phyloP scores from a whole-genome alignment of 92 coral and sea anemone species.

The Micromussa lordhowensis region DNA sequence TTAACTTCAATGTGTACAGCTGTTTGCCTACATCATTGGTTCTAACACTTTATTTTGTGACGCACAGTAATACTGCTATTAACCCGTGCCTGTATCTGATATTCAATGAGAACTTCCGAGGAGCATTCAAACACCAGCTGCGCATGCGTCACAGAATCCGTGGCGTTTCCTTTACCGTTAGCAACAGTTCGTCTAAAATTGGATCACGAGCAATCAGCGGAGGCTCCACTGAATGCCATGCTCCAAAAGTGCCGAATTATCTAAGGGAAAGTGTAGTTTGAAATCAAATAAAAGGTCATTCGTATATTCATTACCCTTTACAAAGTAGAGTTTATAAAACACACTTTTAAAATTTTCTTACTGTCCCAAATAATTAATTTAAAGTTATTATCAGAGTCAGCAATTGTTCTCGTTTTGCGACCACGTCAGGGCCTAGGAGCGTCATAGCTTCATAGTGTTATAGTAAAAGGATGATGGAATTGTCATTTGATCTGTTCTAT shows the following conservation, averaged over 20 bases:
- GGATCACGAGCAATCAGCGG: background rate
- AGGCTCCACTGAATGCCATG: background rate
- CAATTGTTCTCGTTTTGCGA: too few species aligned
- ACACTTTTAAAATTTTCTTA: too few species aligned
- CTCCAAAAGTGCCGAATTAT: too few species aligned
- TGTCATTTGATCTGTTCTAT: too few species aligned
- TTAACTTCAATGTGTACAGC: conserved; percentile 12
- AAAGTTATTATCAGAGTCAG: too few species aligned
- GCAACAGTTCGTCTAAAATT: background rate
- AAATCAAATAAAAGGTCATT: background rate
- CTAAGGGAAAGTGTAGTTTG: background rate
- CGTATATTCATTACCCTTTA: too few species aligned
- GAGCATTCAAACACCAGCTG: conserved; percentile 53
- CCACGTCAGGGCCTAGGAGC: too few species aligned
- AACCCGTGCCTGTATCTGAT: conserved; percentile 80
- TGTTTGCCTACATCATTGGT: conserved; percentile 52
- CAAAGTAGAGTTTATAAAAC: too few species aligned
- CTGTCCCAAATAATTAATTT: too few species aligned
- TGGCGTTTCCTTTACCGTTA: background rate
- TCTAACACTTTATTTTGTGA: conserved; percentile 40
- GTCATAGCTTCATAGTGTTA: too few species aligned
- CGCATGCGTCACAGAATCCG: conserved; percentile 4
- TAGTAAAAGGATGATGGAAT: too few species aligned
- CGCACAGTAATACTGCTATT: conserved; percentile 77
- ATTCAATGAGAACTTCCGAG: conserved; percentile 77